Base-by-base conservation (phyloP, 2,888 invertebrate genomes). In the Hirtodrosophila trivittata region DNA sequence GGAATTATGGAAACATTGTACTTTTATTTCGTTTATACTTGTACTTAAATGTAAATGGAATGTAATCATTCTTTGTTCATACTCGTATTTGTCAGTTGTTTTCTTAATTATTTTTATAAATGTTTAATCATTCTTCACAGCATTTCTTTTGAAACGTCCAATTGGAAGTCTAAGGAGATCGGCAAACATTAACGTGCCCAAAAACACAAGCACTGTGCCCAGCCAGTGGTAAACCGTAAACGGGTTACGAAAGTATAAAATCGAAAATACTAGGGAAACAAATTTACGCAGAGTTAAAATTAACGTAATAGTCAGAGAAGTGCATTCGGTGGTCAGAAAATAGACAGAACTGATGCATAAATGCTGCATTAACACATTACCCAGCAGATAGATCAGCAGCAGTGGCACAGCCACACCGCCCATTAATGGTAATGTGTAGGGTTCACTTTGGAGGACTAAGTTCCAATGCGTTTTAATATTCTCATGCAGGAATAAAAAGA, bases 261-360 rank as follows among this genome's bases (percentile, higher is more conserved):
- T 97, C 0, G 98, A 98, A 87, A 99, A 95, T 12, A 99, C 90
- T 28, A 99, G 91, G 0, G 98, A 98, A n/a, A 97, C 92, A 88
- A 99, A 99, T 91, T 99, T 99, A 37, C 99, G 93, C 47, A 98
- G 91, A 0, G 99, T 99, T 32, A 99, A 95, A 0, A 99, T 97
- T 73, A 99, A 92, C 0, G 98, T 98, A 0, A 99, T 97, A 0
- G 97, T 97, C 42, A 99, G 90, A 0, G 98, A 97, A 0, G 96
- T 93, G 88, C 97, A 97, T 90, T 97, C 97, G 0, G 98, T 96
- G 0, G 97, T 98, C 86, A 99, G 91, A 33, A 95, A 93, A 87
- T 97, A 99, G 0, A 99, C 98, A 3, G 97, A 96, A 88, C 96
- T 95, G 64, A 98, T 98, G 89, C 98, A 99, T 66, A 97, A 66